Evolutionary conservation across 2,888 invertebrate genomes (phyloP).

Genomic region (Drosophila mayaguana): DNA sequence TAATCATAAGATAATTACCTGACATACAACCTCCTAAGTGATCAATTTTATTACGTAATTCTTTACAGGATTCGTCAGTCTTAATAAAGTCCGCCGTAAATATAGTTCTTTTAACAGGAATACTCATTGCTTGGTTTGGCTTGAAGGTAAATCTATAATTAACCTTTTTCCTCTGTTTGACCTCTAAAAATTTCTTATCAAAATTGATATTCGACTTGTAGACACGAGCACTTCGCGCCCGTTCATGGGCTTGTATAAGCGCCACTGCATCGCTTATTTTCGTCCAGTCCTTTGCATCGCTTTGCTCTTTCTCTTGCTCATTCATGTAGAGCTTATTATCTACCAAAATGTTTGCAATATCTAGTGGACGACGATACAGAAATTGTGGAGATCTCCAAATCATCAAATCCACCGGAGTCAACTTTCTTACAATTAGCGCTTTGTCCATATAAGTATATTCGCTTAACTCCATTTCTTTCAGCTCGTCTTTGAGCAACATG

Average conservation of each 20-base stretch:
- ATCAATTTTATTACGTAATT: conserved; percentile 47
- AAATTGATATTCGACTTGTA: conserved; percentile 68
- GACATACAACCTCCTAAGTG: conserved; percentile 38
- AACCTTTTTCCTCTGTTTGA: conserved; percentile 51
- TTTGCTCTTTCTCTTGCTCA: conserved; percentile 54
- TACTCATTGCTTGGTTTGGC: conserved; percentile 76
- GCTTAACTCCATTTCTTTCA: conserved; percentile 86
- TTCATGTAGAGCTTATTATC: conserved; percentile 66
- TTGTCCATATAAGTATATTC: conserved; percentile 90
- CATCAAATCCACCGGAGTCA: conserved; percentile 88
- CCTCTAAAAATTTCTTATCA: conserved; percentile 60
- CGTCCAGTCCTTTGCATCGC: conserved; percentile 53
- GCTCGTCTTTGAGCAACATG: conserved; percentile 86
- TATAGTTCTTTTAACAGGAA: conserved; percentile 80
- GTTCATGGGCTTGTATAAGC: conserved; percentile 86
- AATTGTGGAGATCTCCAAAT: conserved; percentile 85
- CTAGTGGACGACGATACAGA: conserved; percentile 83
- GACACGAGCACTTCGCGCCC: conserved; percentile 82
- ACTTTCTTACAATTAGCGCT: conserved; percentile 87
- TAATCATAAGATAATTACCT: neutral
- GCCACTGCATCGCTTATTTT: conserved; percentile 74
- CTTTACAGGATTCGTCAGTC: conserved; percentile 44
- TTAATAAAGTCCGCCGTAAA: conserved; percentile 79
- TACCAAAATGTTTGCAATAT: conserved; percentile 73
- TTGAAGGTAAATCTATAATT: conserved; percentile 80